Evolutionary conservation across 1,140 invertebrate genomes (phyloP).

Genomic region (Hyles vespertilio): DNA sequence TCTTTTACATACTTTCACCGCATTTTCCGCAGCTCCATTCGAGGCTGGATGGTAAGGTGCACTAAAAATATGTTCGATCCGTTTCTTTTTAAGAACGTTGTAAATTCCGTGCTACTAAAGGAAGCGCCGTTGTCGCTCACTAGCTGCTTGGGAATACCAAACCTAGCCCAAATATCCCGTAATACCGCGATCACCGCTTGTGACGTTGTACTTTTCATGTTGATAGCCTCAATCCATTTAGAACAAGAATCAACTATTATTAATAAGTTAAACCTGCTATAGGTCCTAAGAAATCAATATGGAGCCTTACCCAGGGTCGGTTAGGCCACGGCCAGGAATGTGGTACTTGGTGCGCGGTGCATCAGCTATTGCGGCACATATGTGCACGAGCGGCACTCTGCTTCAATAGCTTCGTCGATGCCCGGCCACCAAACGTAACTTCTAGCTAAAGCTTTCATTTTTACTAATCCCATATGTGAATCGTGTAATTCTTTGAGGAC

Average conservation of each 20-base stretch:
- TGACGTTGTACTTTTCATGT: not conserved
- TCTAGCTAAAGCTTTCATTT: slow-evolving; percentile 40
- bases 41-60: slow-evolving; percentile 4
- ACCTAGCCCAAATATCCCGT: slow-evolving; percentile 1
- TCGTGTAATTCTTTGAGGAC: too few species aligned
- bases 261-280: slow-evolving; percentile 11
- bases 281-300: slow-evolving; percentile 18
- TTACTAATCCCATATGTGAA: slow-evolving; percentile 48
- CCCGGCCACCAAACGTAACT: slow-evolving; percentile 29
- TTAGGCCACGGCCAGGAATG: slow-evolving; percentile 7
- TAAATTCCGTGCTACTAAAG: slow-evolving; percentile 35
- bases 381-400: slow-evolving; percentile 11
- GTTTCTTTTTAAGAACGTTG: slow-evolving; percentile 27
- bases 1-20: slow-evolving; percentile 4
- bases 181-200: not conserved
- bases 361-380: slow-evolving; percentile 9
- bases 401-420: slow-evolving; percentile 7
- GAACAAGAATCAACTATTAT: slow-evolving; percentile 12
- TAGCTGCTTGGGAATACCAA: slow-evolving; percentile 41
- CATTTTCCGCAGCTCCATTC: slow-evolving; percentile 5
- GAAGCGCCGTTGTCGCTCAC: slow-evolving; percentile 41
- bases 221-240: slow-evolving; percentile 17
- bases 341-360: slow-evolving; percentile 6
- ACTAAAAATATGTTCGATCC: slow-evolving; percentile 5
- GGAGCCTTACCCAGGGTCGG: slow-evolving; percentile 11